phyloP scores from a whole-genome alignment of 2,888 invertebrate species.

The Ashinkailepas kermadecensis region DNA sequence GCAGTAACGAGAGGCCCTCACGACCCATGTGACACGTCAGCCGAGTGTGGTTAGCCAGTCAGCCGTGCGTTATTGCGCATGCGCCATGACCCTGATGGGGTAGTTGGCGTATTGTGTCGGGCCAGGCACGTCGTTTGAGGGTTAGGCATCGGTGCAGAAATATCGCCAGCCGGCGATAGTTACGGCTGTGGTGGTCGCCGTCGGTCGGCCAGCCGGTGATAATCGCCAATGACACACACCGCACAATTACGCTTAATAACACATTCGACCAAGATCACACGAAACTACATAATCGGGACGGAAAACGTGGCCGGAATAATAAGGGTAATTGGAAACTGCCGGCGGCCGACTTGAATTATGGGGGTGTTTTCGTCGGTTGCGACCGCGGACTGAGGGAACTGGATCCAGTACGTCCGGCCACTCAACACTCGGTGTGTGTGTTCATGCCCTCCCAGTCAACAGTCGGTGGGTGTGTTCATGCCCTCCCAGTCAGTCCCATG shows the following conservation, averaged over 20 bases:
- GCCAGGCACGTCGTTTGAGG: background rate
- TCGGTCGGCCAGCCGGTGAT: no score
- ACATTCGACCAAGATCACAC: background rate
- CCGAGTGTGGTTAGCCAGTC: no score
- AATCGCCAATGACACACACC: background rate
- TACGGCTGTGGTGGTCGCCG: background rate
- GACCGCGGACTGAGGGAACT: no score
- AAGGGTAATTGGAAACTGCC: background rate
- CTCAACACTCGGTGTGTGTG: no score
- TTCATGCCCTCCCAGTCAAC: no score
- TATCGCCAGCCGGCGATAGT: background rate
- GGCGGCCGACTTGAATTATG: background rate
- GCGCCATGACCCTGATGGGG: background rate
- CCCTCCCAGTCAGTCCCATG: no score
- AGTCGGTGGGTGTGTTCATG: no score
- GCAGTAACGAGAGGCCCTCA: no score
- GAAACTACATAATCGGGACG: conserved; percentile 11
- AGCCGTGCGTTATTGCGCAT: background rate
- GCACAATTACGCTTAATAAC: conserved; percentile 11
- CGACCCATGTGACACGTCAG: no score
- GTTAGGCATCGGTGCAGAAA: conserved; percentile 8
- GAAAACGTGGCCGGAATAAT: background rate
- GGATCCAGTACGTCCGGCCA: no score
- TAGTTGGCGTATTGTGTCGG: background rate
- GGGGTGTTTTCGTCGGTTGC: no score